A percentile compares a stretch with the other conserved stretches of the same genome.
Conservation (phyloP, 2,113 vertebrate species). For the Poecilia latipinna region DNA sequence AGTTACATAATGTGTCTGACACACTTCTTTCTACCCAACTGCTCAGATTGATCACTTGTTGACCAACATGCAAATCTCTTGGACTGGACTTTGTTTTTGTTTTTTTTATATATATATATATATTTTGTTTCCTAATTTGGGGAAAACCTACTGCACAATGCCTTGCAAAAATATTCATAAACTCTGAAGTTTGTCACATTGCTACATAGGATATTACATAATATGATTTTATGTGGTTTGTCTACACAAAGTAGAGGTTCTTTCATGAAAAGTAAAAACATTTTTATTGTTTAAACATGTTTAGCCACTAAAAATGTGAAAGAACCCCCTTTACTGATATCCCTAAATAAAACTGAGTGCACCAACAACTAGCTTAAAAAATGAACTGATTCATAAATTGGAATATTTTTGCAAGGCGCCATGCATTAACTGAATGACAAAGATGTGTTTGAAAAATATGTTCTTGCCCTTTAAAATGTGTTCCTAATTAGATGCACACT, state of each 20-base stretch:
- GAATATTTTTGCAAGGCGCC: neutral
- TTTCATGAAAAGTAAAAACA: neutral
- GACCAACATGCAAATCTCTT: neutral
- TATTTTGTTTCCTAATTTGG: neutral
- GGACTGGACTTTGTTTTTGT: neutral
- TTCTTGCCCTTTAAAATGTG: neutral
- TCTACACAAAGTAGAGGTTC: neutral
- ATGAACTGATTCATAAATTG: neutral
- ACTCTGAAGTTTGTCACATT: too few species aligned
- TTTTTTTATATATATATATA: too few species aligned
- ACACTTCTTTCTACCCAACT: neutral
- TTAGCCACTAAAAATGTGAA: neutral
- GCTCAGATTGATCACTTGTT: slow-evolving; percentile 1
- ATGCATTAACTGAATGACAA: neutral
- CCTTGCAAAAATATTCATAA: too few species aligned
- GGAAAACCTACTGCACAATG: neutral
- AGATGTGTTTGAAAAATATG: neutral
- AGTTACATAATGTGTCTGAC: neutral
- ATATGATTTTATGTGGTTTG: neutral
- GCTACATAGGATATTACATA: too few species aligned
- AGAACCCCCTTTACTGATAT: neutral
- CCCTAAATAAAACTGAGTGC: neutral
- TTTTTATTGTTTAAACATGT: too few species aligned
- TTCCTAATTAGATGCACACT: neutral
- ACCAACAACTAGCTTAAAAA: neutral